phyloP scores from a whole-genome alignment of 1,140 invertebrate species.

The Drosophila nannoptera region DNA sequence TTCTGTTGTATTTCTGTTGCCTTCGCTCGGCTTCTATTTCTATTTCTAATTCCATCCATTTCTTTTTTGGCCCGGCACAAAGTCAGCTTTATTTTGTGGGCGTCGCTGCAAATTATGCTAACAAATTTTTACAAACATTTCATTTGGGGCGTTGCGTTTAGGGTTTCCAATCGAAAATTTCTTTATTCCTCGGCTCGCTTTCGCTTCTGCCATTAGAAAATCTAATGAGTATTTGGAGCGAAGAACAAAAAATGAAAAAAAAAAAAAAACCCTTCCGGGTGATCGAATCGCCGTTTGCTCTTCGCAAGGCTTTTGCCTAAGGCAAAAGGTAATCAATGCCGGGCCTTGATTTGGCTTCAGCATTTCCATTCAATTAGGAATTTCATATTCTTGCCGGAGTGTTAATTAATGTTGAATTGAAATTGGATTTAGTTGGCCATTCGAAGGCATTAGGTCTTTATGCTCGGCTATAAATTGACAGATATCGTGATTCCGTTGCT shows the following conservation, averaged over 20 bases:
- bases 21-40: constrained; percentile 30
- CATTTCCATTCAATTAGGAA: no score
- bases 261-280: no score
- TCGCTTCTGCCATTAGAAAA: background rate
- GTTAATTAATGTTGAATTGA: background rate
- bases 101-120: constrained; percentile 27
- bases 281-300: no score
- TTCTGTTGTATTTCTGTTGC: constrained; percentile 9
- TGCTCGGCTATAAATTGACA: background rate
- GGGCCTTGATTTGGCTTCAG: background rate
- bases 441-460: background rate
- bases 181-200: background rate
- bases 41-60: constrained; percentile 33
- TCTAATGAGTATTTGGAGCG: constrained; percentile 8
- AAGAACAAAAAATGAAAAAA: no score
- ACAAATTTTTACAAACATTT: constrained; percentile 26
- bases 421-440: background rate
- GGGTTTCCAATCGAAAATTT: constrained; percentile 1
- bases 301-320: background rate
- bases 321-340: background rate
- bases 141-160: background rate
- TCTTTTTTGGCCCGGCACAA: constrained; percentile 32
- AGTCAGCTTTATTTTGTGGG: constrained; percentile 35
- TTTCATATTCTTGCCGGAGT: background rate
- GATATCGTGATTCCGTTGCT: constrained; percentile 12